These are phyloP conservation scores for Drosophila arizonae DNA, from an alignment of 1,140 invertebrate genomes.

Conservation along the genomic window DNA sequence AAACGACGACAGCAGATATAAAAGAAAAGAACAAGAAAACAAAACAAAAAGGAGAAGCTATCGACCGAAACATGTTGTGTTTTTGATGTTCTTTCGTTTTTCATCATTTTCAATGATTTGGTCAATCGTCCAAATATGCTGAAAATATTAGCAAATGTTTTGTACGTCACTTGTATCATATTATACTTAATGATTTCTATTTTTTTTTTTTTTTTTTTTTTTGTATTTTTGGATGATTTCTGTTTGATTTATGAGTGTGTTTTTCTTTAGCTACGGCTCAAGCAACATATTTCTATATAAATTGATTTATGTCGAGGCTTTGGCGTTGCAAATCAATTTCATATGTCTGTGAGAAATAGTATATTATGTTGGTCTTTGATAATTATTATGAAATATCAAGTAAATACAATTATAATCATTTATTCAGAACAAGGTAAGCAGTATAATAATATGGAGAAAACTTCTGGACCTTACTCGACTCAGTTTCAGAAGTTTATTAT, in stretches of 20 bases:
- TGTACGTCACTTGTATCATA: slow-evolving; percentile 26
- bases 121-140: slow-evolving; percentile 23
- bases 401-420: too few relatives aligned
- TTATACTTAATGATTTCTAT: slow-evolving; percentile 53
- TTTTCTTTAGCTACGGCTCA: slow-evolving; percentile 12
- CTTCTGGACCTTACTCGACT: too few relatives aligned
- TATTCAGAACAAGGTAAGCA: too few relatives aligned
- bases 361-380: too few relatives aligned
- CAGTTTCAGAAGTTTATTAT: too few relatives aligned
- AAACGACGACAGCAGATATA: slow-evolving; percentile 62
- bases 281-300: slow-evolving; percentile 16
- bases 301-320: not conserved
- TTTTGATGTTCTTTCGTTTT: slow-evolving; percentile 58
- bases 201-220: slow-evolving; percentile 5
- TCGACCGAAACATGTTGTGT: slow-evolving; percentile 71
- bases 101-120: slow-evolving; percentile 9
- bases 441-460: too few relatives aligned
- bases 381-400: too few relatives aligned
- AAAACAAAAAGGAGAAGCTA: slow-evolving; percentile 37
- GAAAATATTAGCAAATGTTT: slow-evolving; percentile 42
- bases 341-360: not conserved
- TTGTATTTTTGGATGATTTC: not conserved
- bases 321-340: slow-evolving; percentile 4
- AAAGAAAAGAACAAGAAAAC: slow-evolving; percentile 28
- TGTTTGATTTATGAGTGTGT: slow-evolving; percentile 59